Evolutionary conservation across 2,888 invertebrate species (phyloP).

Genomic region (Stegophylla sp.): DNA sequence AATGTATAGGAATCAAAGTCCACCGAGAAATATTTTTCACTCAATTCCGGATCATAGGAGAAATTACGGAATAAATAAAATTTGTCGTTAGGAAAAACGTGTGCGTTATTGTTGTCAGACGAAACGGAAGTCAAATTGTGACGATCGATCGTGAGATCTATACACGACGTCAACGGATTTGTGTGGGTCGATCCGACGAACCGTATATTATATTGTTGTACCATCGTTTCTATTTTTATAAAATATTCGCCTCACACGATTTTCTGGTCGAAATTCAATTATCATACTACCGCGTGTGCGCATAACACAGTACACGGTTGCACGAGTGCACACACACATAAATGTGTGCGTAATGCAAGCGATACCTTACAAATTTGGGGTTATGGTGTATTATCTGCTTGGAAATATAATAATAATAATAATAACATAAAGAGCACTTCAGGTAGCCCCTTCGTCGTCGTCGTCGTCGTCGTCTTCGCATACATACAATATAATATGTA

Average conservation of each 20-base stretch:
- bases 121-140: no score
- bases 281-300: background rate
- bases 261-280: constrained; percentile 34
- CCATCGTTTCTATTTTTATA: background rate
- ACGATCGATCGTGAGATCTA: background rate
- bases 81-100: no score
- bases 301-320: background rate
- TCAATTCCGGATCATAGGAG: no score
- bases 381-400: constrained; percentile 16
- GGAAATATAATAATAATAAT: no score
- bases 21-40: no score
- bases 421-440: constrained; percentile 30
- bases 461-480: background rate
- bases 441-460: constrained; percentile 37
- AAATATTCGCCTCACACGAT: background rate
- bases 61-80: no score
- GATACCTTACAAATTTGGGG: constrained; percentile 49
- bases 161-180: background rate
- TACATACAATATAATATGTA: no score
- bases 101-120: no score
- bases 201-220: background rate
- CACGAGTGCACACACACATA: background rate
- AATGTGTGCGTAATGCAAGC: background rate
- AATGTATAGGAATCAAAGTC: no score
- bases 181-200: background rate